Evolutionary conservation across 2,888 invertebrate genomes (phyloP).

Genomic region (Synergus japonicus): DNA sequence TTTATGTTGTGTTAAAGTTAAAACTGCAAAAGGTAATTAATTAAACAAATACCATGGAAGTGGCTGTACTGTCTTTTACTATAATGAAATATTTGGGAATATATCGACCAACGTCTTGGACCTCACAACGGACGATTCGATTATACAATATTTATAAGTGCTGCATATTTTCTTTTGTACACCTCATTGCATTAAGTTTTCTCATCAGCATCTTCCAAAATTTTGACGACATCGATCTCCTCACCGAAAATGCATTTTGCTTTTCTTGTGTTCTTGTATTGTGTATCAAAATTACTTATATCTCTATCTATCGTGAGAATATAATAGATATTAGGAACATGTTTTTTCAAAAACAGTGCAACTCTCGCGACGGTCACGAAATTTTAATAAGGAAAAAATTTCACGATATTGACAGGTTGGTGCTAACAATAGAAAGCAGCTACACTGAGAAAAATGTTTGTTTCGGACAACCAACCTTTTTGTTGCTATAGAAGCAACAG

Average conservation of each 20-base stretch:
- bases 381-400: conserved; percentile 10
- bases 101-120: neutral
- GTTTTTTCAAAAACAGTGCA: conserved; percentile 1
- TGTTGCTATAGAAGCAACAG: no score
- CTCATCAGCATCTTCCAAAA: neutral
- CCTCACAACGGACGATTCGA: neutral
- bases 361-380: neutral
- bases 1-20: neutral
- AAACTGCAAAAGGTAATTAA: neutral
- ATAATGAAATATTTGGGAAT: conserved; percentile 16
- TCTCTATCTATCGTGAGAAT: conserved; percentile 13
- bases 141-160: neutral
- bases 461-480: no score
- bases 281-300: neutral
- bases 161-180: neutral
- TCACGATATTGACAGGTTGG: conserved; percentile 7
- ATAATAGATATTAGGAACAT: conserved; percentile 11
- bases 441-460: no score
- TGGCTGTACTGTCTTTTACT: neutral
- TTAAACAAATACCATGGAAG: neutral
- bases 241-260: conserved; percentile 4
- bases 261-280: neutral
- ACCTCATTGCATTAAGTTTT: neutral
- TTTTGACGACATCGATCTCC: neutral
- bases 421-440: no score